A percentile compares a stretch with the other conserved stretches of the same genome.
These are phyloP conservation scores for Hipparchia semele DNA, from an alignment of 2,888 invertebrate species.

Conservation along the genomic window DNA sequence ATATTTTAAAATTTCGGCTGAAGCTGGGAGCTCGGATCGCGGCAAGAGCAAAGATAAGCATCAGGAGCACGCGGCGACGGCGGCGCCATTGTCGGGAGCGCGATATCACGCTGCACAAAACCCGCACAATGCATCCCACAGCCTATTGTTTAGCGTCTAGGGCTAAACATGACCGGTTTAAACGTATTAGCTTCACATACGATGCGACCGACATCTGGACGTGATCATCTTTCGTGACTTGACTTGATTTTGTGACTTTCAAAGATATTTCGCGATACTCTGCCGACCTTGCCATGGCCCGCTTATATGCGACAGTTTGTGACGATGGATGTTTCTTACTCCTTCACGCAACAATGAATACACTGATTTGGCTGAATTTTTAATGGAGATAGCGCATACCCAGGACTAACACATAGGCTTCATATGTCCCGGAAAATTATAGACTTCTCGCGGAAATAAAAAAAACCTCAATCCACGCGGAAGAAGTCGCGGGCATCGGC, in stretches of 20 bases:
- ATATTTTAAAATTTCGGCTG: slow-evolving; percentile 18
- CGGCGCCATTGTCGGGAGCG: slow-evolving; percentile 56
- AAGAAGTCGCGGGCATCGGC: too few relatives aligned
- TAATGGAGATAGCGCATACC: too few relatives aligned
- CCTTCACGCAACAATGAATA: too few relatives aligned
- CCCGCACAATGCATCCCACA: slow-evolving; percentile 64
- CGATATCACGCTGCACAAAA: slow-evolving; percentile 70
- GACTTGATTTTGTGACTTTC: neutral
- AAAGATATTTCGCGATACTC: neutral
- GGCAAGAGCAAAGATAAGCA: slow-evolving; percentile 46
- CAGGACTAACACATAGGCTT: too few relatives aligned
- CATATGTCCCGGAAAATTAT: too few relatives aligned
- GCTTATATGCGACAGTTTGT: neutral
- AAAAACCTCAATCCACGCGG: too few relatives aligned
- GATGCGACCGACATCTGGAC: slow-evolving; percentile 15
- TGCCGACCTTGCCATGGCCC: neutral
- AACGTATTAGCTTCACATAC: slow-evolving; percentile 29
- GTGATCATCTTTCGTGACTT: slow-evolving; percentile 2
- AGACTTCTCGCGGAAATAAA: too few relatives aligned
- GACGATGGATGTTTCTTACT: too few relatives aligned
- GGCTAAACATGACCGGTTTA: slow-evolving; percentile 51
- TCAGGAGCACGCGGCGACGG: slow-evolving; percentile 45
- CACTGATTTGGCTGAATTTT: too few relatives aligned
- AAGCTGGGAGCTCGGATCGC: slow-evolving; percentile 32
- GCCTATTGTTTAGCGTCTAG: slow-evolving; percentile 71